Conservation (phyloP, 2,113 vertebrate genomes). For the Boulengerochromis microlepis region DNA sequence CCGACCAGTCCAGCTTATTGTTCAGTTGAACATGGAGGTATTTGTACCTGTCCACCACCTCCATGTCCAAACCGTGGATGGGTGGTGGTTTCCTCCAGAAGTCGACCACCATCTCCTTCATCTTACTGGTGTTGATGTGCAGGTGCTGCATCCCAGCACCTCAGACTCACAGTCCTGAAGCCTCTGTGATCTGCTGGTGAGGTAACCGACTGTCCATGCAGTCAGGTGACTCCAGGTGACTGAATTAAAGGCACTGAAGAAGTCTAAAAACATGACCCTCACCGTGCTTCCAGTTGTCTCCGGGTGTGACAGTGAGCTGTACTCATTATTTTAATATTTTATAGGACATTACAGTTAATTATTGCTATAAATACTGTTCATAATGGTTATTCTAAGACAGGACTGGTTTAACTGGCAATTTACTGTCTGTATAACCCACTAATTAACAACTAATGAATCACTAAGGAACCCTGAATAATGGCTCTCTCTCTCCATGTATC, state of each 20-base stretch:
- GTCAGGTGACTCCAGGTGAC: neutral
- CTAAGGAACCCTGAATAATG: neutral
- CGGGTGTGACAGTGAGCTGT: neutral
- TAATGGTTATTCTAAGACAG: neutral
- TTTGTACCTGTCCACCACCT: neutral
- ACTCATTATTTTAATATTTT: neutral
- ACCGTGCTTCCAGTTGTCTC: neutral
- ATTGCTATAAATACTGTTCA: neutral
- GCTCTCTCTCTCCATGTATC: neutral
- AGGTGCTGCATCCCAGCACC: neutral
- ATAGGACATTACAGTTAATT: neutral
- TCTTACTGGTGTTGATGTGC: neutral
- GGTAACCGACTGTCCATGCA: neutral
- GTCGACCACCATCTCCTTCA: neutral
- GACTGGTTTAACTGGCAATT: neutral
- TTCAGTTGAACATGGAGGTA: neutral
- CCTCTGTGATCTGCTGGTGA: neutral
- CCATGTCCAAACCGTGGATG: neutral
- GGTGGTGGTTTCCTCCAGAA: neutral
- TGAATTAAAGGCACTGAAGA: neutral
- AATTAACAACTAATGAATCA: neutral
- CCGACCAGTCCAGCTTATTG: neutral
- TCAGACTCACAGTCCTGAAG: neutral
- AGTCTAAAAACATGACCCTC: neutral
- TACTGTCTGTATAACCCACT: neutral